These are phyloP conservation scores for Rhodeus uyekii DNA, from an alignment of 2,797 vertebrate species.

Conservation along the genomic window DNA sequence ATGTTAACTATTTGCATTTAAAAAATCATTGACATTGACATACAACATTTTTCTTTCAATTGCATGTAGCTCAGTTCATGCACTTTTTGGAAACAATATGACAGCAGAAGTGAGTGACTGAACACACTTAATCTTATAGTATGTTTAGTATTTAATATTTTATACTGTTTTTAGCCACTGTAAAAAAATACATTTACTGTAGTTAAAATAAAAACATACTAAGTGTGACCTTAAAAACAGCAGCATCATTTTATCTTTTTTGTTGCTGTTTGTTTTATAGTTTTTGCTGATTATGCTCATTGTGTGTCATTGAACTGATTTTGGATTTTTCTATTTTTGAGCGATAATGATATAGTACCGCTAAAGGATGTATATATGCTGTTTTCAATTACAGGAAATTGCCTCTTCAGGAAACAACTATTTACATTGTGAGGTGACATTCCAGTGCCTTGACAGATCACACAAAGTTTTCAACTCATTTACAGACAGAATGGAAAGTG, in stretches of 20 bases:
- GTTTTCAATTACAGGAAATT: constrained; percentile 37
- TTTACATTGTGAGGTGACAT: constrained; percentile 19
- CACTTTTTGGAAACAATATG: constrained; percentile 36
- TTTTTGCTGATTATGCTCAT: not conserved
- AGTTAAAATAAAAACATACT: not conserved
- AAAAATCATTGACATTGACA: not conserved
- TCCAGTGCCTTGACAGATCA: constrained; percentile 2
- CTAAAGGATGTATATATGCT: not conserved
- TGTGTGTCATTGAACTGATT: not conserved
- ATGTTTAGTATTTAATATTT: not conserved
- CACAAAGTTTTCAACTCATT: not conserved
- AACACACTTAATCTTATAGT: constrained; percentile 3
- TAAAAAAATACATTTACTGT: not conserved
- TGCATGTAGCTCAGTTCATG: constrained; percentile 34
- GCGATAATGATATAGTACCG: not conserved
- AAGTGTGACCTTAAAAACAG: not conserved
- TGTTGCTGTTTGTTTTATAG: not conserved
- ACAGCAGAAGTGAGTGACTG: constrained; percentile 33
- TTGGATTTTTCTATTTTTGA: not conserved
- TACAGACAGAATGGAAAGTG: constrained; percentile 63
- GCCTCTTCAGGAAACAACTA: not conserved
- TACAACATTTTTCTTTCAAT: constrained; percentile 42
- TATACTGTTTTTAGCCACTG: not conserved
- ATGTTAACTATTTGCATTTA: constrained; percentile 6
- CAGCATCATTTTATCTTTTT: not conserved